phyloP scores from a whole-genome alignment of 2,113 vertebrate species.

The Periophthalmus modestus region DNA sequence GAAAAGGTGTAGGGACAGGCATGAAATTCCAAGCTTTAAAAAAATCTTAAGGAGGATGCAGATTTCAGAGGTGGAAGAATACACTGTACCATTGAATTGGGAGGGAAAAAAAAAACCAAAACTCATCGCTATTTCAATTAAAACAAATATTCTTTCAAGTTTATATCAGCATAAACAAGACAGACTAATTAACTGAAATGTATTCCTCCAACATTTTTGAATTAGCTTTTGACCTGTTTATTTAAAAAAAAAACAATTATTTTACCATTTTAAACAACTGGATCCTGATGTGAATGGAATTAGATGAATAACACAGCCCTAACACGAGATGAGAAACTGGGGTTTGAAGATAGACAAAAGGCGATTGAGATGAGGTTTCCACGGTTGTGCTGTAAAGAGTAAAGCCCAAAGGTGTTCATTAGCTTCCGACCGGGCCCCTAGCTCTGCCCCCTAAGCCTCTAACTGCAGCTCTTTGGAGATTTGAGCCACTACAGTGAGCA shows the following conservation, averaged over 20 bases:
- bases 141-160: too few species aligned
- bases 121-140: too few species aligned
- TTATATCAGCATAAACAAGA: too few species aligned
- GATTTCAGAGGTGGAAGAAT: constrained; percentile 11
- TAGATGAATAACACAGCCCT: background rate
- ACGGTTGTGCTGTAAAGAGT: constrained; percentile 9
- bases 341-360: constrained; percentile 24
- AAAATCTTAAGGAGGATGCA: background rate
- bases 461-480: constrained; percentile 28
- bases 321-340: background rate
- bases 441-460: constrained; percentile 22
- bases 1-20: background rate
- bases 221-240: too few species aligned
- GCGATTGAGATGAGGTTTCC: constrained; percentile 37
- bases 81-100: too few species aligned
- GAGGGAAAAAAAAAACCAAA: too few species aligned
- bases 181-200: too few species aligned
- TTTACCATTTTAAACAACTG: too few species aligned
- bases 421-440: constrained; percentile 19
- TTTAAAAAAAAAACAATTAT: too few species aligned
- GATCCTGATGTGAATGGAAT: background rate
- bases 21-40: background rate
- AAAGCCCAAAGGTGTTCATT: constrained; percentile 66
- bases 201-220: too few species aligned
- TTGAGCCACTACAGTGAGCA: constrained; percentile 29